Percentiles rank a stretch among this genome's conserved stretches.
Conservation (phyloP, 2,113 vertebrate genomes). For the Corydoras sp. region DNA sequence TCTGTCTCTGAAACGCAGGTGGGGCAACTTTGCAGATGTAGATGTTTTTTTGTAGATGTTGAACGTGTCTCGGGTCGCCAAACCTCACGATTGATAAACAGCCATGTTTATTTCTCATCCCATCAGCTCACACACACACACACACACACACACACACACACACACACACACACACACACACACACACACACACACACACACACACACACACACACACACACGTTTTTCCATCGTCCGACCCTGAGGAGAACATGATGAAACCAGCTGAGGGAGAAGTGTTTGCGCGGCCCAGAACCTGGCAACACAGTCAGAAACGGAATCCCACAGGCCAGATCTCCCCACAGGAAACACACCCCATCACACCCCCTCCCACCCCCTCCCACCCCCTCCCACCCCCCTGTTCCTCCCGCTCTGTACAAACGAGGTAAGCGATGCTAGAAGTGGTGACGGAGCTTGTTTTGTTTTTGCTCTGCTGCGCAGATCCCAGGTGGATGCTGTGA, state of each 20-base stretch:
- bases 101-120: conserved; percentile 4
- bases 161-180: neutral
- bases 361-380: neutral
- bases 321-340: conserved; percentile 23
- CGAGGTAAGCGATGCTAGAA: conserved; percentile 15
- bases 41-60: neutral
- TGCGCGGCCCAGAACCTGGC: conserved; percentile 31
- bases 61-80: neutral
- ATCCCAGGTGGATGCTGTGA: conserved; percentile 24
- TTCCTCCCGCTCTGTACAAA: neutral
- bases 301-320: conserved; percentile 14
- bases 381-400: neutral
- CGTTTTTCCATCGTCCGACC: conserved; percentile 19
- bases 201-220: neutral
- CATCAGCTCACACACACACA: neutral
- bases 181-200: neutral
- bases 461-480: conserved; percentile 22
- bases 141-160: neutral
- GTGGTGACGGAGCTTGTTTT: conserved; percentile 28
- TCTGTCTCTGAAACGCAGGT: neutral
- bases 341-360: neutral
- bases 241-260: conserved; percentile 37
- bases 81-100: neutral
- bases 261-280: conserved; percentile 33
- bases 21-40: neutral